Evolutionary conservation across 2,888 invertebrate species (phyloP).

Genomic region (Notodonta dromedarius): DNA sequence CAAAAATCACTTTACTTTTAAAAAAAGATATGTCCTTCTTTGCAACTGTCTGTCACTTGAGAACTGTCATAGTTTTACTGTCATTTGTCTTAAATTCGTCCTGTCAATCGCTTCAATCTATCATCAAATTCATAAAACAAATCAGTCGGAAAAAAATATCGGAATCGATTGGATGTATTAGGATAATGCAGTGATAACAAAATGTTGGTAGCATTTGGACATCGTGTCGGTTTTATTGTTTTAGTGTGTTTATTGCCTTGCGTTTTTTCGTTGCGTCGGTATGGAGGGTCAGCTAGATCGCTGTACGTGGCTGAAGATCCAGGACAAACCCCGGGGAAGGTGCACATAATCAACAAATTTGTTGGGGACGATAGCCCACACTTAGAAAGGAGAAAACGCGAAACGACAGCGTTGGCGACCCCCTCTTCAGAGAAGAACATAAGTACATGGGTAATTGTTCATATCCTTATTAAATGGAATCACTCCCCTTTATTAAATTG

Average conservation of each 20-base stretch:
- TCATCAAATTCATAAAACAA: too few species aligned
- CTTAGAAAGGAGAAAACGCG: constrained; percentile 69
- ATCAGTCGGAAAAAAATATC: constrained; percentile 55
- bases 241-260: constrained; percentile 61
- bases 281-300: constrained; percentile 59
- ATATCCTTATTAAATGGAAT: constrained; percentile 62
- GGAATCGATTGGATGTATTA: constrained; percentile 54
- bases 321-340: constrained; percentile 45
- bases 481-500: constrained; percentile 56
- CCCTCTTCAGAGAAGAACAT: constrained; percentile 67
- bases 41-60: too few species aligned
- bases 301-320: constrained; percentile 69
- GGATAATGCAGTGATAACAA: constrained; percentile 75
- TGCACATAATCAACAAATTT: constrained; percentile 63
- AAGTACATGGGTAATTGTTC: constrained; percentile 76
- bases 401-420: constrained; percentile 60
- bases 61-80: too few species aligned
- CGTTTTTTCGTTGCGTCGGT: constrained; percentile 53
- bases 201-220: constrained; percentile 73
- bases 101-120: too few species aligned
- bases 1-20: too few species aligned
- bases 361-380: constrained; percentile 42
- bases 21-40: too few species aligned
- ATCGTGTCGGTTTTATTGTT: constrained; percentile 58
- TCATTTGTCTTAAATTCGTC: too few species aligned